Evolutionary conservation across 2,888 invertebrate species (phyloP), one percentile per base, ranked within the genome.

Genomic region (Parnassius mnemosyne): DNA sequence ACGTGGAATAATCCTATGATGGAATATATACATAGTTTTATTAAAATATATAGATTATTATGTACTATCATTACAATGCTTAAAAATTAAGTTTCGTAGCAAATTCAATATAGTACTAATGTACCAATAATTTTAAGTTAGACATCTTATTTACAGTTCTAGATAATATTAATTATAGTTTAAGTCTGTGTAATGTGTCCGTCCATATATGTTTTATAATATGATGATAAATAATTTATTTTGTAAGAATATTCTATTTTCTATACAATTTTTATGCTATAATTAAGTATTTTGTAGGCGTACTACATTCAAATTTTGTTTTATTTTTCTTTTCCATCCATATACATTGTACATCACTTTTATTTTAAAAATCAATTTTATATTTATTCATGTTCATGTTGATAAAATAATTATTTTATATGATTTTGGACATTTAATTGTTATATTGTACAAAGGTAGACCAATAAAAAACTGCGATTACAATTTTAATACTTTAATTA

Each of bases 361-460:
- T 12, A 16, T 54, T 54, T 44, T 12, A 20, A 11, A 13, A 10
- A 50, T 10, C 16, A 11, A 3, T 34, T 52, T 52, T 16, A 34
- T 53, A 46, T 55, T 12, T 13, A 16, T 34, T 57, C 34, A 34
- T 34, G 34, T 34, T 34, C 5, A 34, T 34, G 34, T 34, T 34
- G 34, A 34, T 34, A 34, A 34, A 34, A 34, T 34, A 7, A 47
- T 34, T 3, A 13, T 44, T 11, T 42, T 54, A 55, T 57, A 46
- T 61, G 61, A 55, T 46, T 53, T 65, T 65, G 60, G 60, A 68
- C 71, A 72, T 73, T 74, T 74, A 73, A 73, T 68, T 70, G 66
- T 71, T 63, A 70, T 69, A 69, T 70, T 74, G 73, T 76, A 76
- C 75, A 76, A 77, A 69, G 64, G 57, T 67, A 65, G 54, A 34